Evolutionary conservation across 2,888 invertebrate genomes (phyloP), one percentile per base, ranked within the genome.

Genomic region (Ectemnius continuus): DNA sequence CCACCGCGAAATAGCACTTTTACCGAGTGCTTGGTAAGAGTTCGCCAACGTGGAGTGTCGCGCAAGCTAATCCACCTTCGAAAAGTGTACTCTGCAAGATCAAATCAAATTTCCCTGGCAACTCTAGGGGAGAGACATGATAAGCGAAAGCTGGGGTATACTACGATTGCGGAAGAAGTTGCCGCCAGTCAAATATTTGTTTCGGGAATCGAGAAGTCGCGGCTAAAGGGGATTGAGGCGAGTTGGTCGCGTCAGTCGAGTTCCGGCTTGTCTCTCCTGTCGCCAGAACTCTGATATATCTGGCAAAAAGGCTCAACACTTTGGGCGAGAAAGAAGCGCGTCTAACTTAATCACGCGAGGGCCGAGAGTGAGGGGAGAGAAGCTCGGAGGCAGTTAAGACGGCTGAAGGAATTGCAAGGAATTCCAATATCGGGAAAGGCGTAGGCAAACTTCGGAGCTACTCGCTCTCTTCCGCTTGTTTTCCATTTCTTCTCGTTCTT

Each of bases 381-480:
- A 16, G 56, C 5, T 52, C 1, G 56, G 48, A 36, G 20, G 61
- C 46, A 52, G 71, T 70, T 71, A 64, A 74, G 67, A 6, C 56
- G 47, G 61, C 56, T 62, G 63, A 36, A 60, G 60, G 52, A 71
- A 75, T 67, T 67, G 64, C 64, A 67, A 75, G 61, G 67, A 67
- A 72, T 72, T 59, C 67, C 67, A 67, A 73, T 73, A 73, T 73
- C 73, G 69, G 26, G 20, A 48, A 69, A 58, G 61, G 47, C 47
- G 61, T 58, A 61, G 47, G 18, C 61, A 66, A 73, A 73, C 62
- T 72, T 72, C 67, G 23, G 26, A 52, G 72, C 23, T 64, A 48
- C 67, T 69, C 13, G 16, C 13, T 58, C 61, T 59, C 64, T 58
- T 67, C 52, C 52, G 58, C 61, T 64, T 56, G 61, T 58, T 58